Base-by-base conservation (phyloP, 2,888 invertebrate species). In the Acholoe squamosa region DNA sequence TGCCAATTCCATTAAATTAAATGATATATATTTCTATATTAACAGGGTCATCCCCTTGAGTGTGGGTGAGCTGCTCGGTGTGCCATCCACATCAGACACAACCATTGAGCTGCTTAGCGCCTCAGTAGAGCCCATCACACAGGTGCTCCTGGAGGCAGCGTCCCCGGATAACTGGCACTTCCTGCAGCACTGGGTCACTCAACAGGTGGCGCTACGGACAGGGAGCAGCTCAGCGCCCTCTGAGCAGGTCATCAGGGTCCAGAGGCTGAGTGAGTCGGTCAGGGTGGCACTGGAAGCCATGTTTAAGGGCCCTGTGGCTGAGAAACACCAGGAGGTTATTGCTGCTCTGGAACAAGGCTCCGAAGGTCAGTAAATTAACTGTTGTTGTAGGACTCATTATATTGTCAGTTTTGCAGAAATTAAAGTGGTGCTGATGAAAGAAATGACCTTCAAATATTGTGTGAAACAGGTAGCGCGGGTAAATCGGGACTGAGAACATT, bases 61-160 rank as follows among this genome's bases (percentile, higher is more conserved):
- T 43, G n/a, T 80, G 14, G 19, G 43, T 33, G 80, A 80, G 43
- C 80, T 80, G 22, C 43, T 34, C n/a, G 33, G 86, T 14, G 25
- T n/a, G 7, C 56, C 14, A 25, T 25, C 31, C n/a, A 0, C 28
- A 10, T 10, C 31, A 12, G 84, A 28, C 14, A 22, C 33, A 0
- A 22, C 33, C 54, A 52, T 14, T 10, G 84, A 84, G 51, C 52
- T 52, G 5, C 0, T 7, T 54, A 0, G 12, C 52, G 34, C 88
- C 10, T 12, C n/a, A 14, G 34, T 34, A 10, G 34, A 67, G 25
- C 67, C 67, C n/a, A 19, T 43, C n/a, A 67, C 34, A 1, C 67
- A 34, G 61, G 0, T 89, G 31, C 89, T 89, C 34, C 89, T 89
- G 61, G 89, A 89, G 67, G 43, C 89, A 10, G 67, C 89, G 14